Evolutionary conservation across 2,888 invertebrate genomes (phyloP).

Genomic region (Argyresthia goedartella): DNA sequence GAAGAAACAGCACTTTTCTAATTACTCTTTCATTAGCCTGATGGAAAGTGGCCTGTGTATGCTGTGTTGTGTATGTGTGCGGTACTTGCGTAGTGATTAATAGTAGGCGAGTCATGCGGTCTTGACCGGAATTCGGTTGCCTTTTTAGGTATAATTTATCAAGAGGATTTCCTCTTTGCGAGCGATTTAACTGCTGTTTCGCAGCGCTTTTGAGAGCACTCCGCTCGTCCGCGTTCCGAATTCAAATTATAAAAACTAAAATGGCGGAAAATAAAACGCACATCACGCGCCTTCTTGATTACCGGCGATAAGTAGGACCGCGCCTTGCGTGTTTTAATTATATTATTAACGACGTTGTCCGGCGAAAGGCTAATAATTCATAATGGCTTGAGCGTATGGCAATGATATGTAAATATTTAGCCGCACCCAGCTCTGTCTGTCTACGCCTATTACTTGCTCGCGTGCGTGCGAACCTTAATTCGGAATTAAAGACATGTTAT

Average conservation of each 20-base stretch:
- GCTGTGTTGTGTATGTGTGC: neutral
- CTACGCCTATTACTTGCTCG: constrained; percentile 43
- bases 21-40: constrained; percentile 68
- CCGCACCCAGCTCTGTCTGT: constrained; percentile 36
- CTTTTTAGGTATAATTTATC: neutral
- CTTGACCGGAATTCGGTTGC: neutral
- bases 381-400: constrained; percentile 59
- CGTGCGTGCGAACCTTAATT: constrained; percentile 61
- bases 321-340: constrained; percentile 70
- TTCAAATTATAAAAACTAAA: no score
- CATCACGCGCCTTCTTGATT: constrained; percentile 47
- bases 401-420: constrained; percentile 69
- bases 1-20: constrained; percentile 66
- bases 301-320: constrained; percentile 52
- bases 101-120: neutral
- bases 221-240: no score
- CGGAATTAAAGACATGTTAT: constrained; percentile 58
- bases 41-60: constrained; percentile 35
- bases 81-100: neutral
- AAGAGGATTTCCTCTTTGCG: neutral
- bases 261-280: neutral
- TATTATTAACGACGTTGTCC: constrained; percentile 64
- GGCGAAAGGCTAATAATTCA: constrained; percentile 65
- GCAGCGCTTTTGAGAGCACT: no score
- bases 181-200: no score